Evolutionary conservation across 2,888 invertebrate species (phyloP).

Genomic region (Notodonta ziczac): DNA sequence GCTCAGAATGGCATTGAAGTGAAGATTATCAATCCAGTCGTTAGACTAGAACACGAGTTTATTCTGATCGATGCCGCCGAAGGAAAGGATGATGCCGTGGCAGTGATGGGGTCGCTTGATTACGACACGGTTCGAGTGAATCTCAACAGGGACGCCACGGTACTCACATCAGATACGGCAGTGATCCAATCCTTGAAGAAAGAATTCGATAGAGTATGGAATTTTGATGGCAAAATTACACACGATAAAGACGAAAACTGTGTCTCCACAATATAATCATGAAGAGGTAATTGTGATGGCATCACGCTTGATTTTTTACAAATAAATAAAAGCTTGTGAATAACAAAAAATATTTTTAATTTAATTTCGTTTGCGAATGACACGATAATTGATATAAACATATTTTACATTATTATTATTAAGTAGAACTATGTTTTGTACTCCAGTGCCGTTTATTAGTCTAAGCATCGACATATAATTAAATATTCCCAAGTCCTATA

Average conservation of each 20-base stretch:
- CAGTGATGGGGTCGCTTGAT: conserved; percentile 61
- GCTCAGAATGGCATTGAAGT: conserved; percentile 56
- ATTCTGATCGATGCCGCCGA: conserved; percentile 56
- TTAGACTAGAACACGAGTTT: conserved; percentile 63
- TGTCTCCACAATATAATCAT: background rate
- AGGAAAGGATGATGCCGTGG: conserved; percentile 47
- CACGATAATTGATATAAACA: conserved; percentile 57
- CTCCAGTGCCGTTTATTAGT: conserved; percentile 70
- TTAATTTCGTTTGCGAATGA: conserved; percentile 63
- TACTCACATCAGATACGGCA: conserved; percentile 56
- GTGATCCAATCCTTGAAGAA: conserved; percentile 50
- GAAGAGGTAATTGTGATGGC: background rate
- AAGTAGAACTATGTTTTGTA: conserved; percentile 68
- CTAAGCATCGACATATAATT: conserved; percentile 46
- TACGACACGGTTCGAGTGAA: conserved; percentile 53
- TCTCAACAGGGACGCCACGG: conserved; percentile 54
- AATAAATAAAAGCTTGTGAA: conserved; percentile 57
- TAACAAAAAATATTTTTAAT: conserved; percentile 77
- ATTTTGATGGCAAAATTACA: conserved; percentile 19
- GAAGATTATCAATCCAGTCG: conserved; percentile 49
- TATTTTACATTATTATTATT: conserved; percentile 47
- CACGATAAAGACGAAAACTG: conserved; percentile 16
- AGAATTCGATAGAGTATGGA: conserved; percentile 69
- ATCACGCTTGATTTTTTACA: background rate
- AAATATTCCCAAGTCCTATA: conserved; percentile 37